Evolutionary conservation across 2,113 vertebrate genomes (phyloP).

Genomic region (Lagenorhynchus albirostris): DNA sequence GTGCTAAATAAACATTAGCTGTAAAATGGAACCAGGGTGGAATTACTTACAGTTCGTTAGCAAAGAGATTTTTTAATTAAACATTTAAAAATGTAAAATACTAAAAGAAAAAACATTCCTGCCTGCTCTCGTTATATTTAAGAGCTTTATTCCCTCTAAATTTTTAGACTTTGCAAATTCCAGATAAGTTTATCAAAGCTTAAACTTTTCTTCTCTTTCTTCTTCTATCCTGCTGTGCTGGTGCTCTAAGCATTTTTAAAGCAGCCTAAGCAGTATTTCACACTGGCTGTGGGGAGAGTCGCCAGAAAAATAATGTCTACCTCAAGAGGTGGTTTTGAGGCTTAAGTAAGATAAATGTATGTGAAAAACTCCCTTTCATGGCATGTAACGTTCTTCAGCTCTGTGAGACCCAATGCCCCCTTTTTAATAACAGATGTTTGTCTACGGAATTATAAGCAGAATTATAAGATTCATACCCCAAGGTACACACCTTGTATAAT

Average conservation of each 20-base stretch:
- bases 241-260: not conserved
- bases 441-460: not conserved
- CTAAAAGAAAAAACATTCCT: not conserved
- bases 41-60: not conserved
- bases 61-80: not conserved
- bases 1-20: not conserved
- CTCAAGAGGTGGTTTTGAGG: not conserved
- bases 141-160: not conserved
- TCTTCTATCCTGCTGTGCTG: not conserved
- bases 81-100: not conserved
- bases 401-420: not conserved
- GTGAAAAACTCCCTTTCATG: not conserved
- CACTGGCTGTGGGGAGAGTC: not conserved
- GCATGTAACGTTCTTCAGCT: not conserved
- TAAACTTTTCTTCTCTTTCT: not conserved
- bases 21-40: not conserved
- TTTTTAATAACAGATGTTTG: not conserved
- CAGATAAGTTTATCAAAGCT: not conserved
- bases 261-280: not conserved
- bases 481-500: not conserved
- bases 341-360: not conserved
- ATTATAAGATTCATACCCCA: not conserved
- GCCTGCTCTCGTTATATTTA: not conserved
- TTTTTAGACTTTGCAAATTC: conserved; percentile 11
- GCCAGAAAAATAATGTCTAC: not conserved